phyloP scores from a whole-genome alignment of 2,888 invertebrate genomes.

The Oxyscelio sp. region DNA sequence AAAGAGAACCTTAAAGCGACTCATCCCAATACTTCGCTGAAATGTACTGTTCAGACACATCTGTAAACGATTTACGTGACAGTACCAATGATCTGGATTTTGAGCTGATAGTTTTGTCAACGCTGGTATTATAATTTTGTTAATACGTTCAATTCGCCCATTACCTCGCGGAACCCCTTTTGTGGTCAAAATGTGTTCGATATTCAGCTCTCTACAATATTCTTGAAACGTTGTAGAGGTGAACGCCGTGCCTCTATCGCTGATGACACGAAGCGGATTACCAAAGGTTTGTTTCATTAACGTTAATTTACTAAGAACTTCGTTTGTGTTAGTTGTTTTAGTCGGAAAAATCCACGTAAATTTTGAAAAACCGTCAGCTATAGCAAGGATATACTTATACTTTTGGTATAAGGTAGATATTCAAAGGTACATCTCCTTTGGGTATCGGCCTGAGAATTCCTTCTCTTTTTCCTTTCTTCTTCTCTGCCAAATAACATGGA shows the following conservation, averaged over 20 bases:
- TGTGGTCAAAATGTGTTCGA: slow-evolving; percentile 41
- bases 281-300: slow-evolving; percentile 47
- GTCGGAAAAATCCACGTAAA: slow-evolving; percentile 63
- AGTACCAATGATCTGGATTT: slow-evolving; percentile 71
- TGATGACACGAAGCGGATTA: slow-evolving; percentile 55
- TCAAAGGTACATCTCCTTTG: slow-evolving; percentile 43
- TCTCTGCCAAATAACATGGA: too few species aligned
- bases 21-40: slow-evolving; percentile 67
- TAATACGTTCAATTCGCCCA: too few species aligned
- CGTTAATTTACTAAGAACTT: slow-evolving; percentile 47
- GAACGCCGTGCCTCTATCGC: slow-evolving; percentile 14
- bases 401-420: slow-evolving; percentile 39
- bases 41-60: slow-evolving; percentile 61
- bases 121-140: slow-evolving; percentile 62
- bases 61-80: slow-evolving; percentile 66
- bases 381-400: slow-evolving; percentile 55
- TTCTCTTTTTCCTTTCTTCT: slow-evolving; percentile 30
- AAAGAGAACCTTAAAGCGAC: slow-evolving; percentile 69
- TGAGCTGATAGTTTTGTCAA: slow-evolving; percentile 67
- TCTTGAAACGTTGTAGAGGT: slow-evolving; percentile 49
- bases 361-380: slow-evolving; percentile 55
- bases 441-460: slow-evolving; percentile 33
- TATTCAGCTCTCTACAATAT: slow-evolving; percentile 50
- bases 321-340: slow-evolving; percentile 48
- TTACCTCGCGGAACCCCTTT: too few species aligned